Conservation (phyloP, 2,888 invertebrate genomes). For the Amiota mariae region DNA sequence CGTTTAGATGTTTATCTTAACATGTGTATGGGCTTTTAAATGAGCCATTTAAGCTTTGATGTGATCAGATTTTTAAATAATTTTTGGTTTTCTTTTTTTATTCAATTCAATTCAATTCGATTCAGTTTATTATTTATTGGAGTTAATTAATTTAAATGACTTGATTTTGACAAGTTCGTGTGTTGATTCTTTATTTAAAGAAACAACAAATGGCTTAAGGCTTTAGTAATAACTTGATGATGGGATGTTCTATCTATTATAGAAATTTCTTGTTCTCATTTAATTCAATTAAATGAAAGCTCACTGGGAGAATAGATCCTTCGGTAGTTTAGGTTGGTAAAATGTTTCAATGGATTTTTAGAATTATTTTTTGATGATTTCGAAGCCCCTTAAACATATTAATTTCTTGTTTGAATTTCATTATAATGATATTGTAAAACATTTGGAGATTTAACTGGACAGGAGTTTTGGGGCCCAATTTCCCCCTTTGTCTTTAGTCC, state of each 20-base stretch:
- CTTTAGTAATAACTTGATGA: neutral
- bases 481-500: neutral
- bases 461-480: too few species aligned
- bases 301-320: too few species aligned
- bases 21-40: conserved; percentile 36
- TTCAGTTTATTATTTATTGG: conserved; percentile 5
- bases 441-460: too few species aligned
- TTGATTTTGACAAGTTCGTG: conserved; percentile 16
- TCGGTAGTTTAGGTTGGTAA: too few species aligned
- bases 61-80: conserved; percentile 5
- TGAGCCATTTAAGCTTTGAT: conserved; percentile 42
- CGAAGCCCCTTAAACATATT: too few species aligned
- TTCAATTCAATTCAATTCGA: neutral
- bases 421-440: too few species aligned
- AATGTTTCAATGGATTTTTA: too few species aligned
- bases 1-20: conserved; percentile 2
- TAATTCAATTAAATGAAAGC: too few species aligned
- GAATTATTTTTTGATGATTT: too few species aligned
- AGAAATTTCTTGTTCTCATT: neutral
- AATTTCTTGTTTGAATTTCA: too few species aligned
- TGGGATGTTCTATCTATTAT: neutral
- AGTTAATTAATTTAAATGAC: conserved; percentile 18
- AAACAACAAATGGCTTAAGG: neutral
- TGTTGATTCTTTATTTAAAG: conserved; percentile 9
- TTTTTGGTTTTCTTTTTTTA: neutral